phyloP scores from a whole-genome alignment of 35 echinoderm and acorn worm genomes.

The Eucidaris tribuloides region DNA sequence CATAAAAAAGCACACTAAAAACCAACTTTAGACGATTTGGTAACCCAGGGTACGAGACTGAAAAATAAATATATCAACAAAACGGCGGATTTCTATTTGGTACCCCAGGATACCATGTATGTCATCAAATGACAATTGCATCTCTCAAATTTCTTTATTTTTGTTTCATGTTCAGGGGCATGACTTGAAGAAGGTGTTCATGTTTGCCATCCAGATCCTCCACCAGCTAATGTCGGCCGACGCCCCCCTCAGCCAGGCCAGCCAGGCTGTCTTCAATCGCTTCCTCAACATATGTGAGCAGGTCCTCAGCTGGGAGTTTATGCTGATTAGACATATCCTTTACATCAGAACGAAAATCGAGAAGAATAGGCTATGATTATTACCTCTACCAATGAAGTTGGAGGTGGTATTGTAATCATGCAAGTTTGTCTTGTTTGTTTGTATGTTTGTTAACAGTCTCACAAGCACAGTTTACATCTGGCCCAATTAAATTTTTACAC shows the following conservation, averaged over 20 bases:
- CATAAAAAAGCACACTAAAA: too few relatives aligned
- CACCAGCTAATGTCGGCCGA: conserved; percentile 69
- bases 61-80: too few relatives aligned
- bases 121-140: too few relatives aligned
- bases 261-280: conserved; percentile 48
- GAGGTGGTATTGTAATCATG: too few relatives aligned
- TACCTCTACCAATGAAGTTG: too few relatives aligned
- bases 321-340: conserved; percentile 89
- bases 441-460: too few relatives aligned
- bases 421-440: not conserved
- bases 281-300: conserved; percentile 80
- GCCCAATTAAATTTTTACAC: too few relatives aligned
- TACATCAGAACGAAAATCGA: not conserved
- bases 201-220: conserved; percentile 84
- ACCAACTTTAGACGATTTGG: too few relatives aligned
- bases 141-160: too few relatives aligned
- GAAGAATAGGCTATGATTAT: not conserved
- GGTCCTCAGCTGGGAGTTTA: conserved; percentile 96
- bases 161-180: conserved; percentile 41
- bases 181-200: conserved; percentile 95
- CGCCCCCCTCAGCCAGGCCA: conserved; percentile 31
- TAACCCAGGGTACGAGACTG: too few relatives aligned
- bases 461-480: not conserved
- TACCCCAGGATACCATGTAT: too few relatives aligned
- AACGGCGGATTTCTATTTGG: too few relatives aligned